A percentile compares a stretch with the other conserved stretches of the same genome.
These are phyloP conservation scores for Hypomecis punctinalis DNA, from an alignment of 2,888 invertebrate genomes.

Conservation along the genomic window DNA sequence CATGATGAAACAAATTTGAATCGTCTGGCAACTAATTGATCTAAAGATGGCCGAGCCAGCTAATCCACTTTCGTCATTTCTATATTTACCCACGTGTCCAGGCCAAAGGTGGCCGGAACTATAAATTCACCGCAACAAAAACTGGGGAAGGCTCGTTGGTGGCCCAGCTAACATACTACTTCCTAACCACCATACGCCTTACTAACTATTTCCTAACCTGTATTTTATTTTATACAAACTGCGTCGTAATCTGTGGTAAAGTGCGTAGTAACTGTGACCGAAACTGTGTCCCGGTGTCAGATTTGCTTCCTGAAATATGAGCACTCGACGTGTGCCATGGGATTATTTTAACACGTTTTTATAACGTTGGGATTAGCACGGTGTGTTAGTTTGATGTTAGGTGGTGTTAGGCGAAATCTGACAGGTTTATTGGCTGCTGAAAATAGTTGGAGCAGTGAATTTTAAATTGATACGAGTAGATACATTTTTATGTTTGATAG, in stretches of 20 bases:
- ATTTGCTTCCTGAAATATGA: conserved; percentile 62
- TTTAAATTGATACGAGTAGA: not conserved
- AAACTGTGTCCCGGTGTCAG: conserved; percentile 59
- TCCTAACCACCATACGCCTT: conserved; percentile 7
- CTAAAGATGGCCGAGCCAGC: not conserved
- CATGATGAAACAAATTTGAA: too few species aligned
- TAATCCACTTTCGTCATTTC: conserved; percentile 31
- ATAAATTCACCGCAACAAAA: conserved; percentile 74
- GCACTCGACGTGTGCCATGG: conserved; percentile 57
- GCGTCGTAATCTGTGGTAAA: conserved; percentile 33
- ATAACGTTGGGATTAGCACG: conserved; percentile 37
- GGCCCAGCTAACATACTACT: conserved; percentile 50
- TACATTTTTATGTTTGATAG: too few species aligned
- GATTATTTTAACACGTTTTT: conserved; percentile 50
- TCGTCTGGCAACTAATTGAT: not conserved
- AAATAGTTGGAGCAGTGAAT: not conserved
- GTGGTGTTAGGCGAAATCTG: conserved; percentile 3
- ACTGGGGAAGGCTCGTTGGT: conserved; percentile 70
- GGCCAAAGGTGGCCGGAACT: conserved; percentile 70
- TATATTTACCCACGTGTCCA: conserved; percentile 72
- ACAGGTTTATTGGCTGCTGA: conserved; percentile 17
- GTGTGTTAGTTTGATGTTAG: conserved; percentile 13
- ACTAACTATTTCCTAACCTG: conserved; percentile 27
- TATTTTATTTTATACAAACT: conserved; percentile 8
- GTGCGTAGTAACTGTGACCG: conserved; percentile 45